Conservation (phyloP, 2,113 vertebrate species). For the Gallinago jamesoni region DNA sequence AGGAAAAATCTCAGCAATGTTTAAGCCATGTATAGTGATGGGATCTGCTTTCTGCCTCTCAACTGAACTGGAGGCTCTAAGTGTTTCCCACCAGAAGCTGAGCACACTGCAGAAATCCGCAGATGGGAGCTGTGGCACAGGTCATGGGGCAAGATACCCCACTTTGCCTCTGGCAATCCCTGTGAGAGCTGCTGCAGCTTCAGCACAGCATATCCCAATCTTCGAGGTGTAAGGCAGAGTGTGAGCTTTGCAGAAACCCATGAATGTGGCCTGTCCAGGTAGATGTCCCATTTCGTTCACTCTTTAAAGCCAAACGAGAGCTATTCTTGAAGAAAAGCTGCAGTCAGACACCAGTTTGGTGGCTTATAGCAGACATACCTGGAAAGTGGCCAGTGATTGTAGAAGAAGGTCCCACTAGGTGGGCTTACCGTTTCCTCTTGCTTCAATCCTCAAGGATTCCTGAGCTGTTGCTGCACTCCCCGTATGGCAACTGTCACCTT, state of each 20-base stretch:
- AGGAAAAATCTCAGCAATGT: neutral
- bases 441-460: neutral
- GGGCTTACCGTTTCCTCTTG: neutral
- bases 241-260: neutral
- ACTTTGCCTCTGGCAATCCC: neutral
- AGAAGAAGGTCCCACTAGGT: neutral
- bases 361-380: neutral
- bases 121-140: neutral
- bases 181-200: neutral
- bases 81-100: neutral
- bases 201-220: neutral
- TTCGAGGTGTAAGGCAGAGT: neutral
- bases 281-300: neutral
- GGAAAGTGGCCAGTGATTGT: neutral
- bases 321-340: neutral
- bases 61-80: neutral
- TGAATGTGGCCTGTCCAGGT: neutral
- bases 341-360: neutral
- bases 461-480: neutral
- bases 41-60: neutral
- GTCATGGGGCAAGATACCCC: neutral
- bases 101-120: neutral
- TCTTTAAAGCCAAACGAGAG: neutral
- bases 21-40: neutral
- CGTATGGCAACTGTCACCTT: neutral